Evolutionary conservation across 2,888 invertebrate species (phyloP), one percentile per base, ranked within the genome.

Genomic region (Acrobasis consociella): DNA sequence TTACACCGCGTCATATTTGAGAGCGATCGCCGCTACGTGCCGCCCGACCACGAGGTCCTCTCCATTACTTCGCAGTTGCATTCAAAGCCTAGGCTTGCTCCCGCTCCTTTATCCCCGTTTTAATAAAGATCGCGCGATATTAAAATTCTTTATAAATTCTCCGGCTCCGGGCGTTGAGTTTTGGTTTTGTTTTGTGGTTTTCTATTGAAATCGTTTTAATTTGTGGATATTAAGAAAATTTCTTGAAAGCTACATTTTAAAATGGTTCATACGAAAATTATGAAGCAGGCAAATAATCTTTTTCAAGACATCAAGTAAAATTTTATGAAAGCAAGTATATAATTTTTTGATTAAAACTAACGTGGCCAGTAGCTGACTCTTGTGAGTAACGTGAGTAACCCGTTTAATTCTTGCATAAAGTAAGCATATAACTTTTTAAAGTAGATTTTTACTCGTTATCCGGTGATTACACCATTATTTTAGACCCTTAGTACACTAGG

Each of bases 1-100:
- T 83, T 85, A 87, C 82, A 81, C 84, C 80, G 81, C 80, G 85
- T 88, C 89, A 89, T 88, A 89, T 85, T 85, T 83, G 80, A 82
- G 72, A 89, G 77, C 82, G 85, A 89, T 88, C 81, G 88, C 74
- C 68, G 69, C 68, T 78, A 88, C 90, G 89, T 89, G 89, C 83
- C 82, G 79, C 72, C 75, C 72, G 74, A 71, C 67, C 65, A 61
- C 65, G 63, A 68, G 66, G 69, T 69, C 68, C 70, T 67, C 71
- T 49, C 62, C 61, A 46, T 38, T 42, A 39, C 56, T 49, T 52
- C 7, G 31, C 31, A 31, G 37, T 38, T 55, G 55, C 55, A 65
- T 65, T 73, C 75, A 78, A 76, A 80, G 81, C 78, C 82, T 82
- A 81, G 81, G 83, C 80, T 81, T 31, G 70, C 73, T 72, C 71